Conservation (phyloP, 2,797 vertebrate species). For the Gorsachius magnificus region DNA sequence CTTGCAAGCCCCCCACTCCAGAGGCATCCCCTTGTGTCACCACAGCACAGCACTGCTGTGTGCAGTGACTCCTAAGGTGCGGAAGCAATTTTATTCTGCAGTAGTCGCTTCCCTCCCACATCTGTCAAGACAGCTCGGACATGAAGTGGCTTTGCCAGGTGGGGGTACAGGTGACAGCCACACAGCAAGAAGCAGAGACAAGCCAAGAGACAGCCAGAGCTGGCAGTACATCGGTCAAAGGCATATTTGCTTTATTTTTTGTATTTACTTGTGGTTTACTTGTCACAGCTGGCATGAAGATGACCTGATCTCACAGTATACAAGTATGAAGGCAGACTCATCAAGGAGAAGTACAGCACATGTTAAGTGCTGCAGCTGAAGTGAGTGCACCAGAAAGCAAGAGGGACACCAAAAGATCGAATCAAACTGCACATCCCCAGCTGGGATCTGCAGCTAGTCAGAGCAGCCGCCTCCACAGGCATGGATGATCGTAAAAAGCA, state of each 20-base stretch:
- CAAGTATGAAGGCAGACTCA: neutral
- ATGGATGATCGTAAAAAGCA: neutral
- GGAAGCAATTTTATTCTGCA: neutral
- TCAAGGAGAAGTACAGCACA: neutral
- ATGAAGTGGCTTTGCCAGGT: neutral
- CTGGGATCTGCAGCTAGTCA: neutral
- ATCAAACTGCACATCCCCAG: neutral
- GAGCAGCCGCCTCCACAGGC: neutral
- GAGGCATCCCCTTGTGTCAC: neutral
- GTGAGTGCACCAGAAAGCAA: neutral
- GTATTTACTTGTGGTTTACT: neutral
- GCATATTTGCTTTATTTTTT: neutral
- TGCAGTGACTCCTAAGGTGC: neutral
- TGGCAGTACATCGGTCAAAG: neutral
- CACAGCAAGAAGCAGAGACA: neutral
- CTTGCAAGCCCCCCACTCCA: no score
- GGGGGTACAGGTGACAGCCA: neutral
- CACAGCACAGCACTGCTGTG: fast-evolving
- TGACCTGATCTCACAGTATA: neutral
- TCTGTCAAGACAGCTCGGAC: neutral
- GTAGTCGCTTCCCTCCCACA: neutral
- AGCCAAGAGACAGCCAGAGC: neutral
- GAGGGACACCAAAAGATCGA: neutral
- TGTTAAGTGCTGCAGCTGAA: neutral
- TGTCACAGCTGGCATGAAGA: neutral